A percentile compares a stretch with the other conserved stretches of the same genome.
These are phyloP conservation scores for Lasioglossum lativentre DNA, from an alignment of 2,888 invertebrate species.

Conservation along the genomic window DNA sequence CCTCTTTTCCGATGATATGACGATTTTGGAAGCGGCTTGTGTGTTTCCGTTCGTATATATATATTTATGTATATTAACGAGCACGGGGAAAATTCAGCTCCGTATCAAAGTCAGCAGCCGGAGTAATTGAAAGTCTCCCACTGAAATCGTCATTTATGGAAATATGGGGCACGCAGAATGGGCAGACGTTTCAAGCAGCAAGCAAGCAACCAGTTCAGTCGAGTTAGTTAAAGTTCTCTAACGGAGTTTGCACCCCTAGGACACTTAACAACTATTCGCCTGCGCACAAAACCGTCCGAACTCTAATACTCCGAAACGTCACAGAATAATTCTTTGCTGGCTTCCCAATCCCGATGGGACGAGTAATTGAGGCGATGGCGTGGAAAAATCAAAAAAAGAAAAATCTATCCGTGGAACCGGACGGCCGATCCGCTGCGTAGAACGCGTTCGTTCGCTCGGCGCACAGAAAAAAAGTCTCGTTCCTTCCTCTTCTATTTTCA, in stretches of 20 bases:
- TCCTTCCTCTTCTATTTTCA: not conserved
- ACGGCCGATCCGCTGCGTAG: not conserved
- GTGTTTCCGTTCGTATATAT: not conserved
- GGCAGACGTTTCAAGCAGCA: slow-evolving; percentile 7
- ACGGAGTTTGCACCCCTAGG: slow-evolving; percentile 13
- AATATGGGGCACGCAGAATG: slow-evolving; percentile 4
- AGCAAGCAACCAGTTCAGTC: slow-evolving; percentile 1
- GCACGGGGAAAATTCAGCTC: not conserved
- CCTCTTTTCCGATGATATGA: not conserved
- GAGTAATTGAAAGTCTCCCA: not conserved
- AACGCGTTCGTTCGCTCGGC: not conserved
- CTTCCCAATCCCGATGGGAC: not conserved
- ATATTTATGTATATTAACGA: not conserved
- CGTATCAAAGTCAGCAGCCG: not conserved
- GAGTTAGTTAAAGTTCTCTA: slow-evolving; percentile 12
- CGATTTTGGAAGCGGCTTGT: not conserved
- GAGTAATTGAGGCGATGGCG: not conserved
- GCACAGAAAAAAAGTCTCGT: not conserved
- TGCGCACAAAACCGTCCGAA: not conserved
- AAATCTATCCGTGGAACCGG: not conserved
- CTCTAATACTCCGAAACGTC: not conserved
- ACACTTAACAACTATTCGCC: slow-evolving; percentile 18
- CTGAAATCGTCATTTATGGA: slow-evolving; percentile 10
- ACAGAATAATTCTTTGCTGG: not conserved
- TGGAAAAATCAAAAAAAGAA: not conserved